Evolutionary conservation across 2,113 vertebrate genomes (phyloP), one percentile per base, ranked within the genome.

Genomic region (Asarcornis scutulata): DNA sequence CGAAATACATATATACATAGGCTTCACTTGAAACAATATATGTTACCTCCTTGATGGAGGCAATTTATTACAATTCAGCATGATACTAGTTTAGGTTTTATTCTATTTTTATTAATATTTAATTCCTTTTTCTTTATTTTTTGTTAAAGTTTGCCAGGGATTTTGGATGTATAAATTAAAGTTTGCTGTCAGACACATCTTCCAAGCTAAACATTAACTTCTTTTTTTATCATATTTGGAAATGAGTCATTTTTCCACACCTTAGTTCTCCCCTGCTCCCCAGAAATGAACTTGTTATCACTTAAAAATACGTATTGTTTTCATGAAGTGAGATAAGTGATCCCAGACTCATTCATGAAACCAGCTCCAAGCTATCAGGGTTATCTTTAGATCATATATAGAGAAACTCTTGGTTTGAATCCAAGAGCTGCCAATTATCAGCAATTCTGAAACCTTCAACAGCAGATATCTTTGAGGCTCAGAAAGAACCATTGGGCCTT

Each of bases 331-430:
- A 92, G 52, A 56, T 78, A 79, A 82, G 21, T 73, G 5, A 56
- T 91, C 69, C 23, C 46, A 77, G 67, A 72, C 60, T 59, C 50
- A 67, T 38, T 44, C 27, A 53, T 18, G 32, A 88, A 86, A 67
- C 26, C 55, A 23, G 9, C 13, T 92, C 36, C 66, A 82, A 82
- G 29, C 26, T 84, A 64, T 36, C 73, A 0, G 18, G 36, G 29
- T 73, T 95, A 82, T 89, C 86, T 94, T 76, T 58, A 58, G 26
- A 95, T 77, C 62, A 87, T 92, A 95, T 60, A 25, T 14, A 75
- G 5, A 14, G 73, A 55, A 72, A 53, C 23, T 48, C 76, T 27
- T 85, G 71, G 52, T 52, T 72, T 79, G 31, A 85, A 69, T 80
- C 67, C 84, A 95, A 72, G 62, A 87, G 50, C 59, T 77, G 59